Base-by-base conservation (phyloP, 1,140 invertebrate genomes). In the Macrotrachela quadricornifera region DNA sequence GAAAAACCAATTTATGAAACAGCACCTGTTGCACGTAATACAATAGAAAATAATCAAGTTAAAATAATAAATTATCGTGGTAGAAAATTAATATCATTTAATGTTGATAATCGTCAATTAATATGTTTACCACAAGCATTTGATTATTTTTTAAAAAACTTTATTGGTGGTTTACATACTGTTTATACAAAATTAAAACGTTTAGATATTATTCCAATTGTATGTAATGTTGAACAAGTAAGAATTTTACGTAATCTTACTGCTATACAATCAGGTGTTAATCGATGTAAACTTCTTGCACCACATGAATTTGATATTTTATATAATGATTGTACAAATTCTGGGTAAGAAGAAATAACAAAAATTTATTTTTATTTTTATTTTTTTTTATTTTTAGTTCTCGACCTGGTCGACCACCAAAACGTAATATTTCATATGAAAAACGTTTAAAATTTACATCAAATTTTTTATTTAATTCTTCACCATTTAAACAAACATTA, bases 101-200 rank as follows among this genome's bases (percentile, higher is more conserved):
- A 86, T 59, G 92, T 96, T 60, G 80, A 84, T 67, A 84, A 83
- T 36, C 84, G 92, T 63, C 87, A 87, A 14, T 87, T 97, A 82
- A 77, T 97, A 42, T 97, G 91, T 68, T 72, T 97, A 64, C 92
- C 91, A 36, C 92, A 97, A 71, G 71, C 91, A 16, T 97, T 96
- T 71, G 91, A 96, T 70, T 77, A 96, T 14, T 97, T 97, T 70
- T 76, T 97, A 15, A 97, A 97, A 69, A 86, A 96, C 69, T 76
- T 96, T 57, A 91, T 97, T 55, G 91, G 91, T 49, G 92, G 92
- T 42, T 74, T 96, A 60, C 91, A 96, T 73, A 97, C 91, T 30
- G 90, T 96, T 59, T 96, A 97, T 71, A 96, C 90, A 11, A 97
- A 97, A 72, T 77, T 96, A 57, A 96, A 96, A 74, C 76, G 92